phyloP scores from a whole-genome alignment of 2,888 invertebrate species.

The Tiliacea aurago region DNA sequence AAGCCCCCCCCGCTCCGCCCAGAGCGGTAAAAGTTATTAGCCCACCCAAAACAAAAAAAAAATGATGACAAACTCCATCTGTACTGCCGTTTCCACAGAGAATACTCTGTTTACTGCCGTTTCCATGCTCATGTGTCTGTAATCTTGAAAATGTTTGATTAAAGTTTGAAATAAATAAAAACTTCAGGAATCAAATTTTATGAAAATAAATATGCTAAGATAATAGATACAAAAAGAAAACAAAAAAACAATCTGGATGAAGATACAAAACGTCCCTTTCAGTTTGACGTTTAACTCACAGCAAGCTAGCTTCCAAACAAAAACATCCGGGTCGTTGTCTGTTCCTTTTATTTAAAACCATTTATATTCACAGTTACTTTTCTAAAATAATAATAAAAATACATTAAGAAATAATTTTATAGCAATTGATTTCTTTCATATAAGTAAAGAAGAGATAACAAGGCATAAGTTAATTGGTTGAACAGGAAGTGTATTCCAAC shows the following conservation, averaged over 20 bases:
- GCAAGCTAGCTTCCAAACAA: constrained; percentile 41
- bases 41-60: too few relatives aligned
- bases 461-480: constrained; percentile 41
- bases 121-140: background rate
- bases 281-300: constrained; percentile 52
- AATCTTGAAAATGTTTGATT: background rate
- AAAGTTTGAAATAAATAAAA: background rate
- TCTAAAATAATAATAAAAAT: background rate
- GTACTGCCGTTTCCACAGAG: too few relatives aligned
- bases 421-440: background rate
- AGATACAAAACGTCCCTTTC: constrained; percentile 60
- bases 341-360: background rate
- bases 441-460: background rate
- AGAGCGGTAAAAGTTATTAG: too few relatives aligned
- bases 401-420: background rate
- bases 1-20: too few relatives aligned
- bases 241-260: background rate
- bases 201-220: background rate
- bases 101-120: too few relatives aligned
- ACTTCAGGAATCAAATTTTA: background rate
- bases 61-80: too few relatives aligned
- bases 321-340: constrained; percentile 73
- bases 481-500: constrained; percentile 85
- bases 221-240: background rate
- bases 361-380: fast-evolving